Evolutionary conservation across 2,888 invertebrate genomes (phyloP).

Genomic region (Drosophila mimica): DNA sequence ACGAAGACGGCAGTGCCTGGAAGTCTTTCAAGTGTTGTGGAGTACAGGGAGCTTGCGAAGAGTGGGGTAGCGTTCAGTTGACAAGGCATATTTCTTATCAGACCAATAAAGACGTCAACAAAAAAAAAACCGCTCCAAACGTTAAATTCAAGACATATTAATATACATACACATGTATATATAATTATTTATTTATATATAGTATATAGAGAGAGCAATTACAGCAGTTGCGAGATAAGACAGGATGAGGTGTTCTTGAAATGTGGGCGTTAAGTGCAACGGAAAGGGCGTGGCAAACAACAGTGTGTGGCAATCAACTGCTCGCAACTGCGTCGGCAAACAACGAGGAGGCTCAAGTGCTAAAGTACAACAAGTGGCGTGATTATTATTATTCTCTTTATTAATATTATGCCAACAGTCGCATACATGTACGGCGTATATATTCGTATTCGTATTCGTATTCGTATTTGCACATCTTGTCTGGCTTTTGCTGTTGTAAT

Average conservation of each 20-base stretch:
- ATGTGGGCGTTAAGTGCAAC: conserved; percentile 48
- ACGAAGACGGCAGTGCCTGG: conserved; percentile 12
- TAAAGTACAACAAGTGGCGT: conserved; percentile 75
- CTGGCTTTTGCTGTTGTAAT: conserved; percentile 49
- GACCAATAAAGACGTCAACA: conserved; percentile 22
- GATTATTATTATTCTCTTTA: conserved; percentile 68
- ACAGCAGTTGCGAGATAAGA: conserved; percentile 26
- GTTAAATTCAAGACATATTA: conserved; percentile 1
- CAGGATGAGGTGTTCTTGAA: conserved; percentile 48
- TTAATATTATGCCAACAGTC: conserved; percentile 49
- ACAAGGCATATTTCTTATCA: conserved; percentile 50
- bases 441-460: not conserved
- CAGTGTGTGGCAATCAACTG: conserved; percentile 40
- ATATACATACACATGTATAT: not conserved
- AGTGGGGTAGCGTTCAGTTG: conserved; percentile 20
- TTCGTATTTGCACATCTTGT: conserved; percentile 8
- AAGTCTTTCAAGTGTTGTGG: conserved; percentile 1
- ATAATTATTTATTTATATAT: not conserved
- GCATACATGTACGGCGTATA: not conserved
- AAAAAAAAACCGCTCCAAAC: conserved; percentile 17
- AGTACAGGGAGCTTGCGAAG: no score
- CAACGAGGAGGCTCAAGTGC: conserved; percentile 42
- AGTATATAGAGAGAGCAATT: conserved; percentile 5
- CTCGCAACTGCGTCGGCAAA: conserved; percentile 12
- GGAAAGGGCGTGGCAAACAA: conserved; percentile 61